These are phyloP conservation scores for Lycopodina hypogea DNA, from an alignment of 37 sponge, comb jelly and placozoan genomes.

Conservation along the genomic window DNA sequence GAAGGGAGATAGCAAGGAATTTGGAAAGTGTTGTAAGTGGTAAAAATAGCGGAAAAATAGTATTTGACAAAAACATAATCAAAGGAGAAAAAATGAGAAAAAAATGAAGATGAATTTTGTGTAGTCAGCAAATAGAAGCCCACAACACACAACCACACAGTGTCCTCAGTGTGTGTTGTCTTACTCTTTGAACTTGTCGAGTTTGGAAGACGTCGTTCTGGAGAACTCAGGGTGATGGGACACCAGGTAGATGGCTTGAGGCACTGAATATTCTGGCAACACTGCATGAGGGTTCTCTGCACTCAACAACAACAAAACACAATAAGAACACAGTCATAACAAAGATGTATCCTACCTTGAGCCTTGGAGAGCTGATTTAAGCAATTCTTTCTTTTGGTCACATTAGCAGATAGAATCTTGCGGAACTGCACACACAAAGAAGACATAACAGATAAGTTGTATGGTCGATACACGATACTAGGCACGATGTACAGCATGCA, in stretches of 20 bases:
- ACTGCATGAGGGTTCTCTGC: conserved; percentile 59
- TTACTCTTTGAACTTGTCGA: conserved; percentile 74
- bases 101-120: too few relatives aligned
- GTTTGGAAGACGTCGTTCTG: conserved; percentile 37
- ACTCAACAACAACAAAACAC: neutral
- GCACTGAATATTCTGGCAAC: conserved; percentile 79
- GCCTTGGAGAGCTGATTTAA: conserved; percentile 37
- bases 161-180: neutral
- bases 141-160: neutral
- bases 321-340: neutral
- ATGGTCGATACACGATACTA: too few relatives aligned
- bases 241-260: conserved; percentile 74
- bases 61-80: too few relatives aligned
- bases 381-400: conserved; percentile 48
- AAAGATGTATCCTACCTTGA: conserved; percentile 21
- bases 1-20: too few relatives aligned
- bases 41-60: too few relatives aligned
- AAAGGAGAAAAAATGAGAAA: too few relatives aligned
- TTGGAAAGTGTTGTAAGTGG: too few relatives aligned
- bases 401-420: conserved; percentile 12
- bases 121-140: too few relatives aligned
- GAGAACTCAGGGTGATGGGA: conserved; percentile 79
- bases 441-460: too few relatives aligned
- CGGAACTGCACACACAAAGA: conserved; percentile 5
- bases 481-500: too few relatives aligned